Conservation (phyloP, 2,888 invertebrate genomes). For the Caenorhabditis sp. region DNA sequence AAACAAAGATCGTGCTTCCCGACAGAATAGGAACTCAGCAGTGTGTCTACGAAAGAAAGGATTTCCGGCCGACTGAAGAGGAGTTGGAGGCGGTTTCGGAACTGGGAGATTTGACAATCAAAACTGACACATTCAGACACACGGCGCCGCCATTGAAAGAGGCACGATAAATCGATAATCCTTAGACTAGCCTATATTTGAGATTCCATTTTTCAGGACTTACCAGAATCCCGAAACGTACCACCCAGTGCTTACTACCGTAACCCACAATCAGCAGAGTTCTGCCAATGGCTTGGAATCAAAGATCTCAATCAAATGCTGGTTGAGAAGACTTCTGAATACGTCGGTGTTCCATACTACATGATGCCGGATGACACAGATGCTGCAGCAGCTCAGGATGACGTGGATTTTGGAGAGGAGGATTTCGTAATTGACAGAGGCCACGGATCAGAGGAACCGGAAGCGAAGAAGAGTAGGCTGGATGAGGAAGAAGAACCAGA, state of each 20-base stretch:
- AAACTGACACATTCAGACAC: constrained; percentile 89
- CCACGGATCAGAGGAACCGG: constrained; percentile 30
- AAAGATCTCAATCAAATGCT: constrained; percentile 78
- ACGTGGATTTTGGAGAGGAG: constrained; percentile 69
- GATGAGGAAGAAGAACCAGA: constrained; percentile 3
- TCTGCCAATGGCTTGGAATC: constrained; percentile 79
- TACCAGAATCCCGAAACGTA: constrained; percentile 25
- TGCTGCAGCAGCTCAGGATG: constrained; percentile 44
- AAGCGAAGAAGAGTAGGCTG: constrained; percentile 31
- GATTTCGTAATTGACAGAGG: constrained; percentile 72
- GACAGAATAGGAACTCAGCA: constrained; percentile 36
- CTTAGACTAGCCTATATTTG: not conserved
- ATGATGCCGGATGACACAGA: constrained; percentile 41
- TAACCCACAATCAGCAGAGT: constrained; percentile 80
- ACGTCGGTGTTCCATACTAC: constrained; percentile 68
- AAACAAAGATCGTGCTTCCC: constrained; percentile 34
- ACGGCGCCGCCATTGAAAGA: constrained; percentile 87
- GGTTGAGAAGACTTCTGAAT: constrained; percentile 53
- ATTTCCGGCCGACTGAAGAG: constrained; percentile 83
- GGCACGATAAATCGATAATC: constrained; percentile 5
- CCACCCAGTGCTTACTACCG: constrained; percentile 66
- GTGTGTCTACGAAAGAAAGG: constrained; percentile 65
- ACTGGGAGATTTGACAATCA: constrained; percentile 86
- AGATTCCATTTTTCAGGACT: constrained; percentile 31
- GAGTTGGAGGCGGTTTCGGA: constrained; percentile 86